A percentile compares a stretch with the other conserved stretches of the same genome.
Evolutionary conservation across 2,888 invertebrate species (phyloP).

Genomic region (Ormyrus pomaceus): DNA sequence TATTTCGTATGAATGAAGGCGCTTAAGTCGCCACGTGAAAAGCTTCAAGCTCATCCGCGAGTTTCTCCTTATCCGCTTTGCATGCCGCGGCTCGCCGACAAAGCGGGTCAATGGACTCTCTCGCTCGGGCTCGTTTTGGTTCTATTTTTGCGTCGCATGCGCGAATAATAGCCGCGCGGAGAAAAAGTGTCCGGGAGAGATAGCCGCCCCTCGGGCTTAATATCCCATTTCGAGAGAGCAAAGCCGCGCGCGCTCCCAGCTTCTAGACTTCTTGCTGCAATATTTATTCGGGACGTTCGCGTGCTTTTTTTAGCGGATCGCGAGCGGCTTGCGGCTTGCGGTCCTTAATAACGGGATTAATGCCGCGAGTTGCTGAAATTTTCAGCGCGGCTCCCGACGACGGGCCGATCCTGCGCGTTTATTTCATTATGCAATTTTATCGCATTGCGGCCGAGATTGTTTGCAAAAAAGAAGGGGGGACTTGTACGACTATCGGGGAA

Average conservation of each 20-base stretch:
- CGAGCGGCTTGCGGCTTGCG: too few species aligned
- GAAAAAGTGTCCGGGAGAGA: background rate
- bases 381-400: background rate
- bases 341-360: too few species aligned
- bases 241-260: background rate
- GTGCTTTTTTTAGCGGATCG: background rate
- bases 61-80: constrained; percentile 19
- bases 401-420: background rate
- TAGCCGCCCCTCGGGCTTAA: background rate
- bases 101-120: constrained; percentile 19
- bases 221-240: constrained; percentile 10
- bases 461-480: too few species aligned
- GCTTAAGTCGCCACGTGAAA: background rate
- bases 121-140: background rate
- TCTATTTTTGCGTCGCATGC: background rate
- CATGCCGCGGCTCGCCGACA: background rate
- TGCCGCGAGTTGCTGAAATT: too few species aligned
- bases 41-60: constrained; percentile 7
- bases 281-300: constrained; percentile 5
- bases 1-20: background rate
- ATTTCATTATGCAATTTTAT: too few species aligned
- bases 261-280: background rate
- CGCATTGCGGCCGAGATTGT: too few species aligned
- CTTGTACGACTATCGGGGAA: too few species aligned
- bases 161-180: constrained; percentile 18